Base-by-base conservation (phyloP, 2,797 vertebrate species). In the Esox lucius region DNA sequence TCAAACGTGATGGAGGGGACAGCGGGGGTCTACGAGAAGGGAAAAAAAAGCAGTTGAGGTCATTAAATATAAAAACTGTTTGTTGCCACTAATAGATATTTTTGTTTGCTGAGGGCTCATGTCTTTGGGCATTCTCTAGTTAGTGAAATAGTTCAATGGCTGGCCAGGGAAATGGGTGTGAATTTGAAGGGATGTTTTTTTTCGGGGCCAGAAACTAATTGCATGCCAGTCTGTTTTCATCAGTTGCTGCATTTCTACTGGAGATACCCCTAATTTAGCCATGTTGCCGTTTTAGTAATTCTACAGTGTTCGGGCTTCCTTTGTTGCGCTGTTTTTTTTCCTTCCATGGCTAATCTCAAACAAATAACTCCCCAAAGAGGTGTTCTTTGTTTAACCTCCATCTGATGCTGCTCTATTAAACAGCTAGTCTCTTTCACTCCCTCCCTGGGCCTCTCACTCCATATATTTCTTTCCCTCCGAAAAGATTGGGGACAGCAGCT, bases 51-150 rank as follows among this genome's bases (percentile, higher is more conserved):
- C 42, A 76, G 81, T 78, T 0, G 61, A 86, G 77, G 70, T 80
- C 87, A 89, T 94, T 93, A 91, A 91, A 92, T 90, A 91, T 90
- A 86, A 87, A 94, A 88, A 89, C 75, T 82, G 85, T 90, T 91
- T 89, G 81, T 80, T 83, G 79, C 80, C 74, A 70, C 85, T 90
- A 91, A 88, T 89, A 82, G 81, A 80, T 81, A 81, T 89, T 84
- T 84, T 82, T 80, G 84, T 88, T 86, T 88, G 79, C 71, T 73
- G 77, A 75, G 80, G 87, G 76, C 86, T 82, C 76, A 71, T 53
- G 66, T 48, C 77, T 84, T 49, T 1, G 22, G 65, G 70, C 61
- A 33, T 28, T 71, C 62, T 49, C 4, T 51, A 35, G 75, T 19
- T 61, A 33, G 42, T 2, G 13, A 73, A 39, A 7, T 62, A 42